Evolutionary conservation across 2,113 vertebrate genomes (phyloP), one percentile per base, ranked within the genome.

Genomic region (Microtus richardsoni): DNA sequence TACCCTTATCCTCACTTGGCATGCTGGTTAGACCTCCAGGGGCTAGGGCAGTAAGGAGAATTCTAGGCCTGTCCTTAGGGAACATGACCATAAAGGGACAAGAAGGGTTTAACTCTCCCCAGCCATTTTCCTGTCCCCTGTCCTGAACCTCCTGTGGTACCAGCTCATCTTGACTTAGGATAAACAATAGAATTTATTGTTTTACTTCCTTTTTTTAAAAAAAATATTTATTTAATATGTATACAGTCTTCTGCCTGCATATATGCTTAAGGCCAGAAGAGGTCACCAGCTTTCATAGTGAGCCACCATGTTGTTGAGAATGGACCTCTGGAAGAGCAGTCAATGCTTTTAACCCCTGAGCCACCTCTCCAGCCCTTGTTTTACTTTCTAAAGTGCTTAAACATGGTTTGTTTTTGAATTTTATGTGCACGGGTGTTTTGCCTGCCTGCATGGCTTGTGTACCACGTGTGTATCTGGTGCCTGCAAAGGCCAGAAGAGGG

Each of bases 101-200:
- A 75, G 41, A 75, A 36, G 64, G 30, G 49, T 4, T 26, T 75
- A 30, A 79, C 16, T 0, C 28, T 21, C 60, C 17, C 52, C 39
- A 60, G 68, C 41, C 28, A 33, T 41, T 28, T 88, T 47, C 74
- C 39, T 12, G 14, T 54, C 75, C 36, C 5, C 58, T 21, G 58
- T 58, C 3, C 62, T 62, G 41, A 96, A 49, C 58, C 84, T 44
- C 85, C 88, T 47, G 30, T 30, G 16, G 30, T 58, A 58, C 58
- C 62, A 75, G 16, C 75, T 94, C 33, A 88, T 82, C 21, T 64
- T 70, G 62, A 39, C 44, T 58, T 68, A 78, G 79, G 47, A 33
- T 91, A 91, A 83, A 49, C 30, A 68, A 85, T 30, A 79, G n/a
- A 82, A 74, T 92, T 26, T 85, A 82, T 60, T 75, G 41, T 86